Evolutionary conservation across 2,888 invertebrate species (phyloP).

Genomic region (Ormyrus rosae): DNA sequence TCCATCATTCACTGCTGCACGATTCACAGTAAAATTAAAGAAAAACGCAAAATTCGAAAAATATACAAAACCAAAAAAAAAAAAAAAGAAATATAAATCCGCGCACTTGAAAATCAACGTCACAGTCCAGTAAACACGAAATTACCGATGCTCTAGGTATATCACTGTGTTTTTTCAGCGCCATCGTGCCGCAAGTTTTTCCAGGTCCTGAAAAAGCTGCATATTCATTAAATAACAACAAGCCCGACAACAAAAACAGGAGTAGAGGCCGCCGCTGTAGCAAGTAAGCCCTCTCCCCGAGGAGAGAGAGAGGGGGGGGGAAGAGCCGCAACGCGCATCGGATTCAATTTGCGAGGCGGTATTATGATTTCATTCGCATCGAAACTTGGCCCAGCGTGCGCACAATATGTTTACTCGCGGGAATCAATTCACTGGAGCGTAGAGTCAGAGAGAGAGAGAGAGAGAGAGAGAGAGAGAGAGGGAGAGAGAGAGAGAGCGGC

Average conservation of each 20-base stretch:
- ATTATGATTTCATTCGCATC: constrained; percentile 61
- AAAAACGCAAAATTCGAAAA: no score
- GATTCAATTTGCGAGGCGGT: constrained; percentile 58
- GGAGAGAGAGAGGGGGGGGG: constrained; percentile 22
- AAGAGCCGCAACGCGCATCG: constrained; percentile 26
- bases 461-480: constrained; percentile 44
- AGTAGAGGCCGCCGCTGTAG: not conserved
- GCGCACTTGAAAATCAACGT: no score
- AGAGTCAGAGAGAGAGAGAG: constrained; percentile 24
- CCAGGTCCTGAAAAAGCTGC: not conserved
- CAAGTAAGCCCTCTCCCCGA: not conserved
- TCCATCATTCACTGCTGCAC: no score
- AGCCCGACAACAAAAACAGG: constrained; percentile 13
- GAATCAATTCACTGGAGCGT: constrained; percentile 60
- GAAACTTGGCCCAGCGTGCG: constrained; percentile 55
- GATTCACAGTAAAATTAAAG: no score
- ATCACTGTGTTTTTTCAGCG: no score
- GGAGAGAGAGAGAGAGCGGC: constrained; percentile 18
- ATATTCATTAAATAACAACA: constrained; percentile 33
- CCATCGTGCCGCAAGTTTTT: no score
- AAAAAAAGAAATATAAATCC: no score
- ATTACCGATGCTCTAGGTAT: no score
- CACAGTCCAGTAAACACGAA: no score
- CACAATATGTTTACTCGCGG: constrained; percentile 62
- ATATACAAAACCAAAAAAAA: no score